A percentile compares a stretch with the other conserved stretches of the same genome.
Conservation (phyloP, 2,888 invertebrate species). For the Stratiomys singularior region DNA sequence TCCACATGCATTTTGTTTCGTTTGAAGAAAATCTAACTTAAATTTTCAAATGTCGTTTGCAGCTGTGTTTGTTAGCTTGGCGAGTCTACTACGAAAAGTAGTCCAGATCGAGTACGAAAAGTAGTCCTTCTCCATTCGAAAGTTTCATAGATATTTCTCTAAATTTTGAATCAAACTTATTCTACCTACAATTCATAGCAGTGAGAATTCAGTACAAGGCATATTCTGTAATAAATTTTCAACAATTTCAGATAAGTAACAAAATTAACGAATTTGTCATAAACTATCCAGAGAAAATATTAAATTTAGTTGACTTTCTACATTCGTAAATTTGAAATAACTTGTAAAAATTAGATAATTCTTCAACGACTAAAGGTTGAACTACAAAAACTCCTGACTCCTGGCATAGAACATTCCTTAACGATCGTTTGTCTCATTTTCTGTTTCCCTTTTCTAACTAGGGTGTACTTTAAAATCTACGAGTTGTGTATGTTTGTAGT, state of each 20-base stretch:
- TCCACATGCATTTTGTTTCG: too few species aligned
- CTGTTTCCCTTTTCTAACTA: neutral
- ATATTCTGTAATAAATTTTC: slow-evolving; percentile 49
- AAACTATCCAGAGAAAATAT: neutral
- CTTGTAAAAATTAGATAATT: too few species aligned
- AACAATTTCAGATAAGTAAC: slow-evolving; percentile 9
- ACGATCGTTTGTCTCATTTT: neutral
- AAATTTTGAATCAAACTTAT: too few species aligned
- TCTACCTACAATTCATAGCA: too few species aligned
- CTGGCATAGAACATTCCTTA: slow-evolving; percentile 50
- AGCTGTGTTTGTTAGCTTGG: neutral
- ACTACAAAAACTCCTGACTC: slow-evolving; percentile 39
- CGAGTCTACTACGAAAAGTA: neutral
- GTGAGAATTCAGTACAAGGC: slow-evolving; percentile 50
- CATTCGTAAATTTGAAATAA: too few species aligned
- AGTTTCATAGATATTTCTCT: too few species aligned
- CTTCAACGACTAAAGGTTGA: too few species aligned
- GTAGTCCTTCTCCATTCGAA: too few species aligned
- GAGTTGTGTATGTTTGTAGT: slow-evolving; percentile 30
- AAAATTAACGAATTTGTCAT: slow-evolving; percentile 8
- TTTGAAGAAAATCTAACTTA: too few species aligned
- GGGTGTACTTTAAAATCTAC: neutral
- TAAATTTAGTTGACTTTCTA: too few species aligned
- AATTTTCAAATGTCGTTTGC: neutral
- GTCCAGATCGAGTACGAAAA: neutral